Conservation (phyloP, 2,113 vertebrate species). For the Thinocorus orbignyianus region DNA sequence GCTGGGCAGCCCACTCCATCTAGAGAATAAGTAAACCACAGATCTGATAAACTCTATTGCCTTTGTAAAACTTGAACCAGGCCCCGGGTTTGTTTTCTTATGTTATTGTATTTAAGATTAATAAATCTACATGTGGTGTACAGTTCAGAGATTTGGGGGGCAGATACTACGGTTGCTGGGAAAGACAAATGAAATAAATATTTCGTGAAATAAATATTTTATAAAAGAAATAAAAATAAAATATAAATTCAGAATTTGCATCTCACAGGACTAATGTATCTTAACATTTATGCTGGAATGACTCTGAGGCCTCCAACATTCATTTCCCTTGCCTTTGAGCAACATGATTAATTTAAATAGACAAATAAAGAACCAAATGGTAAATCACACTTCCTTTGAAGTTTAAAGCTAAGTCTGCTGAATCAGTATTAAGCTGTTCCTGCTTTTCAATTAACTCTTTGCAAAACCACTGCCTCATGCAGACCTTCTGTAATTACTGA, state of each 20-base stretch:
- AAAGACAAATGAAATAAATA: background rate
- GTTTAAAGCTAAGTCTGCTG: slow-evolving; percentile 45
- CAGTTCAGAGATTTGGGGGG: background rate
- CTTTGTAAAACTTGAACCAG: background rate
- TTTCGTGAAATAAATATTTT: background rate
- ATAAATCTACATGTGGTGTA: background rate
- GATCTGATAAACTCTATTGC: background rate
- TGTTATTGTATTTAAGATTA: background rate
- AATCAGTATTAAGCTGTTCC: slow-evolving; percentile 40
- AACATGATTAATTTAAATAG: slow-evolving; percentile 46
- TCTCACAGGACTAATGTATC: background rate
- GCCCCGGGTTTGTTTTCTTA: background rate
- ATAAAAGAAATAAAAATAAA: slow-evolving; percentile 9
- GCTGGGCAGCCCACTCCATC: background rate
- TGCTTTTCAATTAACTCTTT: slow-evolving; percentile 63
- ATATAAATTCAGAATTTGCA: background rate
- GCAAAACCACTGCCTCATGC: slow-evolving; percentile 14
- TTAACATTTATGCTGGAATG: background rate
- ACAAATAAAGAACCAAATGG: slow-evolving; percentile 39
- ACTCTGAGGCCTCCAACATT: background rate
- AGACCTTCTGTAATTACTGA: slow-evolving; percentile 45
- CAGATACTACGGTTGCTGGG: background rate
- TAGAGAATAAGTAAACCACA: background rate
- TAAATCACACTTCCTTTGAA: slow-evolving; percentile 50
- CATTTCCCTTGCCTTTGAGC: slow-evolving; percentile 3